Conservation (phyloP, 64 coral and sea anemone genomes). For the Dendrophyllia cribrosa region DNA sequence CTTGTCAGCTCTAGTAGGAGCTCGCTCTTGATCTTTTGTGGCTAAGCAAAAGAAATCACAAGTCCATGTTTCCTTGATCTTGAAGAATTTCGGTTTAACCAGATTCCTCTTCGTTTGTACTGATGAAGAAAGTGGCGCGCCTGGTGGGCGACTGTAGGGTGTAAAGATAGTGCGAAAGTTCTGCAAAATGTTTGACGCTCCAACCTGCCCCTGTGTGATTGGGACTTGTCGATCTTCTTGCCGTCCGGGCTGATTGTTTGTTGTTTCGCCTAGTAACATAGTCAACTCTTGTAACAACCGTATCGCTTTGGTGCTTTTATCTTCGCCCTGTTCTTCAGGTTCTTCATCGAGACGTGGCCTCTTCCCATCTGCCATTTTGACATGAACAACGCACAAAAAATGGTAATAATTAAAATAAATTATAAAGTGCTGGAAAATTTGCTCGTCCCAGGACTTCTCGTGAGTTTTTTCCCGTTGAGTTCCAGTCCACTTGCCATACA, state of each 20-base stretch:
- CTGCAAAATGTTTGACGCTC: background rate
- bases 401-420: background rate
- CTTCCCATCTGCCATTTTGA: background rate
- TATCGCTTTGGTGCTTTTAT: background rate
- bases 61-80: slow-evolving; percentile 64
- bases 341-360: background rate
- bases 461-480: no score
- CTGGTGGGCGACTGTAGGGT: background rate
- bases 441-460: no score
- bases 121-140: background rate
- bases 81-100: background rate
- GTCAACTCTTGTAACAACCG: background rate
- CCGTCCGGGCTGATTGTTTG: background rate
- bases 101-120: background rate
- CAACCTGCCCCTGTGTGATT: background rate
- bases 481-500: no score
- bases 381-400: background rate
- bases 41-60: slow-evolving; percentile 58
- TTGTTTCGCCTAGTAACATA: background rate
- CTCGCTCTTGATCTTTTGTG: background rate
- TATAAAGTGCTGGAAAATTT: no score
- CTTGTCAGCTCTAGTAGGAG: slow-evolving; percentile 37
- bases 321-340: background rate
- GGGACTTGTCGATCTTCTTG: background rate
- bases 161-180: slow-evolving; percentile 3